Evolutionary conservation across 1,140 invertebrate species (phyloP).

Genomic region (Mylabris phalerata): DNA sequence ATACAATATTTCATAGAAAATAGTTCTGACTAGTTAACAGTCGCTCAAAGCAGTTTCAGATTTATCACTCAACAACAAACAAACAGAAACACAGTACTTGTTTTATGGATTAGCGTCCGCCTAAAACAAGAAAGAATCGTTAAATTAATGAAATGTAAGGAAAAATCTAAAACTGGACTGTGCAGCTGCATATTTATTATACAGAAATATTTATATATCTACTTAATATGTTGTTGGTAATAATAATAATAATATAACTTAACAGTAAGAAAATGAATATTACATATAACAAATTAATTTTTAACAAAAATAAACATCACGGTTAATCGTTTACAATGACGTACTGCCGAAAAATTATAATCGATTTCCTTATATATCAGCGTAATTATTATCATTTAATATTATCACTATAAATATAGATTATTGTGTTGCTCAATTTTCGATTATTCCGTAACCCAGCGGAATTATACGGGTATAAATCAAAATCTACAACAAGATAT

Average conservation of each 20-base stretch:
- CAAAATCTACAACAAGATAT: slow-evolving; percentile 1
- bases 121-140: slow-evolving; percentile 5
- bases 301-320: slow-evolving; percentile 25
- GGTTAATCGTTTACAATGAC: slow-evolving; percentile 15
- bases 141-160: slow-evolving; percentile 8
- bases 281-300: slow-evolving; percentile 27
- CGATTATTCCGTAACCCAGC: slow-evolving; percentile 7
- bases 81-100: not conserved
- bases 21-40: slow-evolving; percentile 31
- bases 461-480: slow-evolving; percentile 5
- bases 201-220: slow-evolving; percentile 33
- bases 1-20: slow-evolving; percentile 31
- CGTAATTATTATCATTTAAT: too few relatives aligned
- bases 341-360: not conserved
- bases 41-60: slow-evolving; percentile 32
- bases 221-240: slow-evolving; percentile 24
- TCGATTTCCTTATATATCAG: too few relatives aligned
- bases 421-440: not conserved
- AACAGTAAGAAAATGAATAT: slow-evolving; percentile 25
- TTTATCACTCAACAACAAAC: slow-evolving; percentile 4
- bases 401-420: too few relatives aligned
- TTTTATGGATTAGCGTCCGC: not conserved
- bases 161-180: slow-evolving; percentile 32
- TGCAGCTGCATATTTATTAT: slow-evolving; percentile 36
- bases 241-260: slow-evolving; percentile 21